Evolutionary conservation across 92 coral and sea anemone species (phyloP).

Genomic region (Chrysogorgia sp.): DNA sequence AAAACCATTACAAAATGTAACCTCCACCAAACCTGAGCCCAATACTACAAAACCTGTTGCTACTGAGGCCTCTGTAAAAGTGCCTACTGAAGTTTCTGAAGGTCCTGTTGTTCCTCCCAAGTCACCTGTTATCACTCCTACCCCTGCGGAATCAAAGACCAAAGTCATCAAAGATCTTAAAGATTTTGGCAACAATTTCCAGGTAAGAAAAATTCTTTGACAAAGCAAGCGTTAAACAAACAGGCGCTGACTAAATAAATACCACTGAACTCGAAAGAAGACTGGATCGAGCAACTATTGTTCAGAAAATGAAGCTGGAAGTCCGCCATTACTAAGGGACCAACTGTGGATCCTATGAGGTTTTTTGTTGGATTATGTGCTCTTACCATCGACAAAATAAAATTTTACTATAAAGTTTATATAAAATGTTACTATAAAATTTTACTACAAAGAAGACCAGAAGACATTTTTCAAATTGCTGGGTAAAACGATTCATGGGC

Average conservation of each 20-base stretch:
- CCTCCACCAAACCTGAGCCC: background rate
- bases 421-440: too few relatives aligned
- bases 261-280: background rate
- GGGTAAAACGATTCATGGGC: too few relatives aligned
- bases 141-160: background rate
- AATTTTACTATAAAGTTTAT: too few relatives aligned
- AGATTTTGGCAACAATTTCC: background rate
- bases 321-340: too few relatives aligned
- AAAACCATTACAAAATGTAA: background rate
- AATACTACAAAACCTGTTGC: background rate
- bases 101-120: background rate
- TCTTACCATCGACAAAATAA: too few relatives aligned
- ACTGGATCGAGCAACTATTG: too few relatives aligned
- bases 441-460: too few relatives aligned
- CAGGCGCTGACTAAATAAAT: background rate
- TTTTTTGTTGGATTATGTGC: too few relatives aligned
- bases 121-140: background rate
- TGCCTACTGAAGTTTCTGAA: background rate
- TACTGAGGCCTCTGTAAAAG: background rate
- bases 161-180: background rate
- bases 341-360: too few relatives aligned
- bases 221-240: background rate
- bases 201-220: background rate
- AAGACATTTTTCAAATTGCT: too few relatives aligned
- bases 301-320: too few relatives aligned